Base-by-base conservation (phyloP, 2,888 invertebrate genomes). In the Aradus depressus region DNA sequence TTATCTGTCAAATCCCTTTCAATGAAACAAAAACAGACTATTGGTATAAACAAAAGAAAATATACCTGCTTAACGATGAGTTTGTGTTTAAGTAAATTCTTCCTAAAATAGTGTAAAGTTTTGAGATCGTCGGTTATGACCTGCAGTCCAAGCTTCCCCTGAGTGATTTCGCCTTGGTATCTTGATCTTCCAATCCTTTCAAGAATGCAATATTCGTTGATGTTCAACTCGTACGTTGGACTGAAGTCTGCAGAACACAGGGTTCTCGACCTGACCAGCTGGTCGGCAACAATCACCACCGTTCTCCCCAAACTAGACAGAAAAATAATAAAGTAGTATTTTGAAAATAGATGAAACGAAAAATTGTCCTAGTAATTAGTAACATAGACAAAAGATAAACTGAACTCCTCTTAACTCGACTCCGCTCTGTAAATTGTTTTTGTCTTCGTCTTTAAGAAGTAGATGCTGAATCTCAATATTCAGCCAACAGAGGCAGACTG, bases 101-200 rank as follows among this genome's bases (percentile, higher is more conserved):
- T 81, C 44, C 81, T 70, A 55, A 75, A 71, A 62, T 81, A 80
- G 64, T 75, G 79, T 25, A 79, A 61, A 2, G 75, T 70, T 62
- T 81, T 81, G 1, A 77, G 65, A 65, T 81, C 79, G 59, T 76
- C 74, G 41, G 71, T 71, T 38, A 70, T 66, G 8, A 67, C 60
- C 41, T 67, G 64, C 6, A 82, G 62, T 6, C 81, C 79, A 53
- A 71, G 69, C 53, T 73, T 75, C 8, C 81, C 81, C 48, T 77
- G 73, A 1, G 83, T 81, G 4, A 79, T 69, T 67, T 83, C 81
- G 0, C 88, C 85, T 58, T 75, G 74, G 57, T 72, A 72, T 31
- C 86, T 72, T 1, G 81, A 68, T 54, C 85, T 74, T 1, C 82
- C 88, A 28, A 88, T 78, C 60, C 79, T 68, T 67, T 88, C 89